These are phyloP conservation scores for Rotaria sp. DNA, from an alignment of 2,888 invertebrate species.

Conservation along the genomic window DNA sequence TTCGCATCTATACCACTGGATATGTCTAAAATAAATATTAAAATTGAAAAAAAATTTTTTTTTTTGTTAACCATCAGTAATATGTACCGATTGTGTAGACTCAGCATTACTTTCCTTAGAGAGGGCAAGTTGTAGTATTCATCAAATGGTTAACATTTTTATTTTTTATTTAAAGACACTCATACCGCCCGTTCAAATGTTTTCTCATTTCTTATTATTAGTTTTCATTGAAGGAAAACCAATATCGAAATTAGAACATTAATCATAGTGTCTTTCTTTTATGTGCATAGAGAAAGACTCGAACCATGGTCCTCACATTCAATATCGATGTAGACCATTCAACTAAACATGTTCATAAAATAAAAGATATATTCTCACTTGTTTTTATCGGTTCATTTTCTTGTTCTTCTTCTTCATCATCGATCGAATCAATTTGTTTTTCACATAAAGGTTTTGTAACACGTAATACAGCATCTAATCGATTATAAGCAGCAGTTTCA, in stretches of 20 bases:
- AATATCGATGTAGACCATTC: background rate
- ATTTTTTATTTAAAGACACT: background rate
- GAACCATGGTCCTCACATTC: background rate
- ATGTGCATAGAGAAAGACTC: background rate
- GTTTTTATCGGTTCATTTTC: background rate
- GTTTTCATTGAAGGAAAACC: background rate
- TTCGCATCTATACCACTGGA: too few relatives aligned
- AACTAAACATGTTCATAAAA: background rate
- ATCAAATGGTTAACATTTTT: conserved; percentile 4
- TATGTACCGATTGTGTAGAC: background rate
- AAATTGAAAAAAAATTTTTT: background rate
- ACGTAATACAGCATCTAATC: background rate
- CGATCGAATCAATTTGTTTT: background rate
- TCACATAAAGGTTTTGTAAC: background rate
- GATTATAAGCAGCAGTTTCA: conserved; percentile 16
- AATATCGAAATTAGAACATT: conserved; percentile 5
- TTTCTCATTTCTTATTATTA: background rate
- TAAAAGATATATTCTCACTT: background rate
- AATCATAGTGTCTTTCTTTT: background rate
- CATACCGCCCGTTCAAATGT: background rate
- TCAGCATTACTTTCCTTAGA: conserved; percentile 11
- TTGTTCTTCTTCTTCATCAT: background rate
- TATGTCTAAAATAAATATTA: background rate
- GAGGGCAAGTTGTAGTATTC: conserved; percentile 19
- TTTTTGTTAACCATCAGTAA: background rate